These are phyloP conservation scores for Fopius arisanus DNA, from an alignment of 1,140 invertebrate genomes.

Conservation along the genomic window DNA sequence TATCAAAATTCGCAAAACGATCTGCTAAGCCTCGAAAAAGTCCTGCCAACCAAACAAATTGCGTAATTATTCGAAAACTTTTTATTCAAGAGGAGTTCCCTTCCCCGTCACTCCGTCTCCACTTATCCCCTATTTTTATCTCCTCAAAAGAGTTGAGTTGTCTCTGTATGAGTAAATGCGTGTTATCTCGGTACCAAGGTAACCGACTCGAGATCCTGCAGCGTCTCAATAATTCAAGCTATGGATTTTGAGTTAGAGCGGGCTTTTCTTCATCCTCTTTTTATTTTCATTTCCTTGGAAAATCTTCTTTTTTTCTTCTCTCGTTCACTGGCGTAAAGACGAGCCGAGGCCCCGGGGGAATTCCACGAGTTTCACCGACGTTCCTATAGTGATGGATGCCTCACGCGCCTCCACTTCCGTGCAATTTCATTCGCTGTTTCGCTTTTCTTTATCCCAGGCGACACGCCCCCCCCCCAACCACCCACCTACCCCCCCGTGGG, in stretches of 20 bases:
- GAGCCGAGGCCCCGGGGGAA: constrained; percentile 32
- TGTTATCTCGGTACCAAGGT: constrained; percentile 39
- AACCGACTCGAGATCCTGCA: constrained; percentile 37
- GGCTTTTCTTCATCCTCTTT: constrained; percentile 34
- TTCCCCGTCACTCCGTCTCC: background rate
- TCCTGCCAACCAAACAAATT: background rate
- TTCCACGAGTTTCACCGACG: constrained; percentile 31
- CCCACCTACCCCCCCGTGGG: too few relatives aligned
- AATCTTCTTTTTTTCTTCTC: constrained; percentile 20
- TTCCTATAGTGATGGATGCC: constrained; percentile 40
- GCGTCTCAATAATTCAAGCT: constrained; percentile 54
- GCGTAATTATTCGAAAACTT: background rate
- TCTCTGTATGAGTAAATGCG: constrained; percentile 20
- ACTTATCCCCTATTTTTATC: constrained; percentile 2
- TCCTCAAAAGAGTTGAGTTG: background rate
- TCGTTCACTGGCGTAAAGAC: constrained; percentile 33
- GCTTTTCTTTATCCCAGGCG: constrained; percentile 13
- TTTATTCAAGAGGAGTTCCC: too few relatives aligned
- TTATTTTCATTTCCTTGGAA: constrained; percentile 16
- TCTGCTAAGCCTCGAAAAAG: background rate
- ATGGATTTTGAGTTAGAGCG: constrained; percentile 48
- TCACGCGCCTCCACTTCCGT: constrained; percentile 25
- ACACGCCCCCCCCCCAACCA: background rate
- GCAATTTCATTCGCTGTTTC: constrained; percentile 22
- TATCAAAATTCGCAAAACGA: background rate